Percentiles rank a stretch among this genome's conserved stretches.
Conservation (phyloP, 2,113 vertebrate genomes). For the Dasypus novemcinctus region DNA sequence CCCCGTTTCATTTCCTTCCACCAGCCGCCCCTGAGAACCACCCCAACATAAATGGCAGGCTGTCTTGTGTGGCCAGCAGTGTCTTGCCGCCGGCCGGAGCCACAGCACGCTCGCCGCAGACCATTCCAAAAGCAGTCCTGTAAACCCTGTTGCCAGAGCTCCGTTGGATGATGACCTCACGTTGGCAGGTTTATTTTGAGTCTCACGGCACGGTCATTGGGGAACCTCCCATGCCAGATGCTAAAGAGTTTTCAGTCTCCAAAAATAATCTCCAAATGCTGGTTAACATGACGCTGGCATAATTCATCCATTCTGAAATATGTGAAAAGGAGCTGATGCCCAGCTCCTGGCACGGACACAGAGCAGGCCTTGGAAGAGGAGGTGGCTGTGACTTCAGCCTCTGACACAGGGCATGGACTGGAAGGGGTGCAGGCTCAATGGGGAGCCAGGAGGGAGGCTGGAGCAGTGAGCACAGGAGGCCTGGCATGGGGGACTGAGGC, state of each 20-base stretch:
- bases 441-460: not conserved
- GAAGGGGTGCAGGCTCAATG: not conserved
- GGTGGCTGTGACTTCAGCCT: slow-evolving; percentile 68
- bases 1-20: not conserved
- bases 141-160: not conserved
- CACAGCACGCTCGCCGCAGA: not conserved
- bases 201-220: not conserved
- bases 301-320: slow-evolving; percentile 61
- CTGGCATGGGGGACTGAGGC: not conserved
- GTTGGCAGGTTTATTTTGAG: slow-evolving; percentile 46
- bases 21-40: not conserved
- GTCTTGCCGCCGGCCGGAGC: not conserved
- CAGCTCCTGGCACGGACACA: slow-evolving; percentile 62
- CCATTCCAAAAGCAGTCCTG: slow-evolving; percentile 49
- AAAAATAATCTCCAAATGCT: slow-evolving; percentile 71
- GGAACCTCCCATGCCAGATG: slow-evolving; percentile 10
- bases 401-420: slow-evolving; percentile 49
- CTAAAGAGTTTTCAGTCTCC: slow-evolving; percentile 65
- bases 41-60: not conserved
- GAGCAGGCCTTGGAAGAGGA: slow-evolving; percentile 57
- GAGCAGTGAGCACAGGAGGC: not conserved
- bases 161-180: not conserved
- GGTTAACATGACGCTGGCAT: slow-evolving; percentile 43
- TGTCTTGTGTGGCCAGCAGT: not conserved
- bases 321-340: slow-evolving; percentile 54